Evolutionary conservation across 2,888 invertebrate genomes (phyloP), one percentile per base, ranked within the genome.

Genomic region (Cheilosia impressa): DNA sequence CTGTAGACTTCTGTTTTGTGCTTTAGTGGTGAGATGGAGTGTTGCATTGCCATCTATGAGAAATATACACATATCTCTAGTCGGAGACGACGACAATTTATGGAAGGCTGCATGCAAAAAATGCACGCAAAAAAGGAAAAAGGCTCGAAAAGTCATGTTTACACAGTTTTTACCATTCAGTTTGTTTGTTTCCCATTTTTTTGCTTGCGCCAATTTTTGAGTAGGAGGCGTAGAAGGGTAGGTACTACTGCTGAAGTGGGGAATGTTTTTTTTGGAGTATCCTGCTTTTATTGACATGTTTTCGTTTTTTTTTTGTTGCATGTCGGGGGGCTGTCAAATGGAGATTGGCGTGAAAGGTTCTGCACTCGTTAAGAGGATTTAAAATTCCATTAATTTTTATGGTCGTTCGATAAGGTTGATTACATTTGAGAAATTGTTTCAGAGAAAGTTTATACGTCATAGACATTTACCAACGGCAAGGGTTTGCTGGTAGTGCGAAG

Each of bases 21-120:
- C 45, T 82, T 82, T 45, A 72, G 65, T 71, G 82, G 77, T 77
- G 19, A 65, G 75, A 55, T 63, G 58, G 63, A 84, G 83, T 78
- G 73, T 62, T 62, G 71, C 72, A 78, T 55, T 19, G 52, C 31
- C 34, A 52, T 71, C 71, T 72, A 72, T 76, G 13, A 52, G 75
- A 69, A 60, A 62, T 17, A 34, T 71, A 58, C 71, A 63, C 41
- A 77, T 22, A 65, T 75, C 75, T 76, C 80, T 80, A 62, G 71
- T 63, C 47, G 62, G 45, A 55, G 84, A 85, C 50, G 80, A 66
- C 73, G 71, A 80, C 73, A 65, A 85, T 85, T 85, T 80, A 85
- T 80, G 80, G 80, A 66, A 53, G 71, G 55, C 76, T 58, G 52
- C 10, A 52, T 57, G 68, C 24, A 43, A 43, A 52, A 53, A 47